A percentile compares a stretch with the other conserved stretches of the same genome.
phyloP scores from a whole-genome alignment of 2,113 vertebrate species.

The Anolis carolinensis region DNA sequence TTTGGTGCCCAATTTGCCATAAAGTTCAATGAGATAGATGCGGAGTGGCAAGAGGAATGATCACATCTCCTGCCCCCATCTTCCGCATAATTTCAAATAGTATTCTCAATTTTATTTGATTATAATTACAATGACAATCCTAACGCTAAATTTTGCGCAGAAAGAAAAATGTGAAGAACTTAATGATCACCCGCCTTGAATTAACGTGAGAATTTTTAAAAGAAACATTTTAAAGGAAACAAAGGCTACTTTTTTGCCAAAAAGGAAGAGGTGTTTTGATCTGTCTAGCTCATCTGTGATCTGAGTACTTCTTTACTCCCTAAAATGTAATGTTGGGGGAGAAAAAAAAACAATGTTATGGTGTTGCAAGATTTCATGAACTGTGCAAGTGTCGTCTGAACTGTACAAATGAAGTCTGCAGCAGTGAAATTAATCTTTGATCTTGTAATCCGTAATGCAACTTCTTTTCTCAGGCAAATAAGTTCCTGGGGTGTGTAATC shows the following conservation, averaged over 20 bases:
- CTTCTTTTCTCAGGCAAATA: slow-evolving; percentile 76
- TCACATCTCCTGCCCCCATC: slow-evolving; percentile 1
- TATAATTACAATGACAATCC: slow-evolving; percentile 60
- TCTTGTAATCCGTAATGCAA: slow-evolving; percentile 76
- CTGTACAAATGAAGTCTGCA: slow-evolving; percentile 60
- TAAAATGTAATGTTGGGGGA: slow-evolving; percentile 54
- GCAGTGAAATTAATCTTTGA: slow-evolving; percentile 73
- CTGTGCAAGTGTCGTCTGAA: slow-evolving; percentile 65
- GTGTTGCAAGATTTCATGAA: slow-evolving; percentile 70
- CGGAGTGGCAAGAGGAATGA: not conserved
- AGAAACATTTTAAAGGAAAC: slow-evolving; percentile 38
- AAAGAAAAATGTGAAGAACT: slow-evolving; percentile 58
- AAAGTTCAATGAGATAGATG: not conserved
- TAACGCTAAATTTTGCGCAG: slow-evolving; percentile 55
- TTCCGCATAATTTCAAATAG: slow-evolving; percentile 58
- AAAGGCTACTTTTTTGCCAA: slow-evolving; percentile 49
- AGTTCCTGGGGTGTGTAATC: slow-evolving; percentile 70
- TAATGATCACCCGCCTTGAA: slow-evolving; percentile 45
- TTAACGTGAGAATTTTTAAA: slow-evolving; percentile 31
- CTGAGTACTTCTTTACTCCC: slow-evolving; percentile 63
- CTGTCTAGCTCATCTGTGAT: slow-evolving; percentile 57
- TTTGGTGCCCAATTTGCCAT: not conserved
- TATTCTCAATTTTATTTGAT: slow-evolving; percentile 47
- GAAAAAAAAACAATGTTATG: slow-evolving; percentile 54
- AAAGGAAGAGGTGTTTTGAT: slow-evolving; percentile 49